phyloP scores from a whole-genome alignment of 2,888 invertebrate species.

The Ennomos fuscantarius region DNA sequence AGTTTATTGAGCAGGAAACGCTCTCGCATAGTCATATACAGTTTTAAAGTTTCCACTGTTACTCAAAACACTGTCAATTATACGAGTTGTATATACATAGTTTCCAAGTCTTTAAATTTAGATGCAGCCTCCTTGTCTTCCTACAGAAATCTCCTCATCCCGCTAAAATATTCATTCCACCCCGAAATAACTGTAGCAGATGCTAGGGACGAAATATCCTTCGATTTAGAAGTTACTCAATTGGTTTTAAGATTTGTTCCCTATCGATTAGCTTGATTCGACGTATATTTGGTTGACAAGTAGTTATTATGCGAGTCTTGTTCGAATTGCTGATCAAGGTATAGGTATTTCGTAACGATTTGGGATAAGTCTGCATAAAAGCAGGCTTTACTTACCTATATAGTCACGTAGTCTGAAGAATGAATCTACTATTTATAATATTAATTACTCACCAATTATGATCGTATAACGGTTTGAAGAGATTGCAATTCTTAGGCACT shows the following conservation, averaged over 20 bases:
- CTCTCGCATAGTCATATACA: constrained; percentile 35
- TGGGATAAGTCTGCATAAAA: too few relatives aligned
- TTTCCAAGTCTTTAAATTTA: constrained; percentile 59
- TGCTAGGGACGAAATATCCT: constrained; percentile 43
- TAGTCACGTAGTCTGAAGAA: too few relatives aligned
- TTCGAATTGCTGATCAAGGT: too few relatives aligned
- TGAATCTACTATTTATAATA: too few relatives aligned
- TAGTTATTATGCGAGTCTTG: too few relatives aligned
- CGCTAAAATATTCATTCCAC: constrained; percentile 58
- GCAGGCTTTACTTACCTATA: too few relatives aligned
- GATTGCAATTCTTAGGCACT: too few relatives aligned
- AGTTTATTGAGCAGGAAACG: too few relatives aligned
- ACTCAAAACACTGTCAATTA: too few relatives aligned
- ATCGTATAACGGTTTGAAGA: too few relatives aligned
- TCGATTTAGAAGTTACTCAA: constrained; percentile 41
- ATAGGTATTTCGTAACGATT: too few relatives aligned
- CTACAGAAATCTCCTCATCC: constrained; percentile 33
- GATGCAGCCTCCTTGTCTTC: constrained; percentile 50
- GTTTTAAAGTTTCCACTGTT: constrained; percentile 53
- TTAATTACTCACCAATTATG: too few relatives aligned
- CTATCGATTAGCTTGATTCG: constrained; percentile 31
- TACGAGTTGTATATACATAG: constrained; percentile 34
- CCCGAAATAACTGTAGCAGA: constrained; percentile 33
- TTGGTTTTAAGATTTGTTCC: constrained; percentile 38
- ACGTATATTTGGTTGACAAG: constrained; percentile 5